phyloP scores from a whole-genome alignment of 2,113 vertebrate genomes.

The Podiceps cristatus region DNA sequence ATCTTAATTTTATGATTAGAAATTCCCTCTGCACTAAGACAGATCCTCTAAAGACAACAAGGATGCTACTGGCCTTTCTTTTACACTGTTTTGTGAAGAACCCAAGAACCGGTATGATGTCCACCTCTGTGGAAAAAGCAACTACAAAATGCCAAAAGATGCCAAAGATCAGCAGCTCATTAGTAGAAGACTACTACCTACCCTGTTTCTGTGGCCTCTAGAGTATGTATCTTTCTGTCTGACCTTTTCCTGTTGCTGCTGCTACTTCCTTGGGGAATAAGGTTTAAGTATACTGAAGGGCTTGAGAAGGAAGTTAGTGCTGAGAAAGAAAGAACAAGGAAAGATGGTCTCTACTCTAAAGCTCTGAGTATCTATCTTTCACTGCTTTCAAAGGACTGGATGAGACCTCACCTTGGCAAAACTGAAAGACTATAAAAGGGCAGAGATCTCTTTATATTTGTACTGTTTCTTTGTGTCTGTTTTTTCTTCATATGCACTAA shows the following conservation, averaged over 20 bases:
- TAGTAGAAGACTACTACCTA: neutral
- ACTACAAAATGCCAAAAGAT: neutral
- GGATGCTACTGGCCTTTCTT: neutral
- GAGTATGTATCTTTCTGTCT: fast-evolving
- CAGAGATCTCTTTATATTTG: neutral
- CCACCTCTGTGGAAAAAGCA: neutral
- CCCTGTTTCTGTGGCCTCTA: neutral
- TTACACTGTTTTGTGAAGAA: neutral
- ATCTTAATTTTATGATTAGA: neutral
- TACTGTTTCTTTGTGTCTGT: neutral
- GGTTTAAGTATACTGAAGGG: neutral
- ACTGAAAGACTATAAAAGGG: neutral
- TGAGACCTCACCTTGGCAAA: neutral
- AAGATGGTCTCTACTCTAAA: neutral
- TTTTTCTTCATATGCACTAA: neutral
- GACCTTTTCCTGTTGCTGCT: neutral
- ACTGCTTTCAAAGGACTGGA: neutral
- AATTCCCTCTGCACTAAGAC: neutral
- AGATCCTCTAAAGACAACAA: neutral
- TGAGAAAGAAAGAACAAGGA: neutral
- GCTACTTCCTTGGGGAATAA: neutral
- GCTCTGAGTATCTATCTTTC: neutral
- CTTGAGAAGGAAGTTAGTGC: neutral
- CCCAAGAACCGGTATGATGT: neutral
- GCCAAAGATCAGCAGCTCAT: neutral